Evolutionary conservation across 2,888 invertebrate species (phyloP), one percentile per base, ranked within the genome.

Genomic region (Xanthostigma xanthostigma): DNA sequence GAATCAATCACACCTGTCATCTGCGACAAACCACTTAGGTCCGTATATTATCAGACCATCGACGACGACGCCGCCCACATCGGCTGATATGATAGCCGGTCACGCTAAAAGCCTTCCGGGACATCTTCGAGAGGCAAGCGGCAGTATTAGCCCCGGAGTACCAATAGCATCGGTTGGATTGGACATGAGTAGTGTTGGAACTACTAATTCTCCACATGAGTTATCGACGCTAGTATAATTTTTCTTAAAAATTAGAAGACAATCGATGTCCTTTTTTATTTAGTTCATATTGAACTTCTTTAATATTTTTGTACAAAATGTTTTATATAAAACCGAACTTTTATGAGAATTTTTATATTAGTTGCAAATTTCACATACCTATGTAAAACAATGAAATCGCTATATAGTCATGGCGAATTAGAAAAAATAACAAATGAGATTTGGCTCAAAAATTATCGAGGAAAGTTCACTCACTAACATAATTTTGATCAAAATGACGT

Each of bases 201-300:
- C 74, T 12, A 74, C 74, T 11, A 74, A 73, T 58, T 78, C 78
- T 42, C 75, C 79, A 39, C 81, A 81, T 56, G 81, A 81, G 63
- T 66, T 81, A 45, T 81, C 81, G 35, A 81, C 81, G n/a, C 69
- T 81, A 57, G 81, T 81, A 48, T 81, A 66, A 67, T 49, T 49
- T 58, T 35, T 41, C 3, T 27, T 27, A 27, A 27, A 27, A 27
- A 27, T 27, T 27, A 27, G 27, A 27, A 27, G 27, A 27, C 27
- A 27, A 6, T 27, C 44, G 17, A 41, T 13, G 11, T 9, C 4
- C 17, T 17, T 36, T 36, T 27, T 40, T 35, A 35, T 44, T 34
- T 27, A 27, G 14, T 9, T 37, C 27, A 27, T 27, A 27, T 27
- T 27, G 27, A 27, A 27, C 27, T 27, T 27, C 27, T 5, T 27